Conservation (phyloP, 2,797 vertebrate species). For the Pangasius djambal region DNA sequence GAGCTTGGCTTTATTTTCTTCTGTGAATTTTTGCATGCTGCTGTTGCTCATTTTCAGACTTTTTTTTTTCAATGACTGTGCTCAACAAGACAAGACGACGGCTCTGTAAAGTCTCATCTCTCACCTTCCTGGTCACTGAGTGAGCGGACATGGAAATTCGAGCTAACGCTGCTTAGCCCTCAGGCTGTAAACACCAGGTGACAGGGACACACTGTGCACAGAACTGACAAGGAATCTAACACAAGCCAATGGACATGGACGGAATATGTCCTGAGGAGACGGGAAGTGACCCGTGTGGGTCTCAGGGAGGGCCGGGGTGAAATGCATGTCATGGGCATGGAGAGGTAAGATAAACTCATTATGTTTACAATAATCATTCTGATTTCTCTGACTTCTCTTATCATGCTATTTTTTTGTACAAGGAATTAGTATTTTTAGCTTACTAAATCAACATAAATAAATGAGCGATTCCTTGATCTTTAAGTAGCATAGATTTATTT, state of each 20-base stretch:
- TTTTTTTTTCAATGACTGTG: background rate
- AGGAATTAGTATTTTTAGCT: background rate
- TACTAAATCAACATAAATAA: too few species aligned
- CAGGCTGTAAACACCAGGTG: slow-evolving; percentile 47
- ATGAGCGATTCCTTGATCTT: background rate
- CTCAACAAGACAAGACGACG: background rate
- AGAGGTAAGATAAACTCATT: background rate
- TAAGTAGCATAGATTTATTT: background rate
- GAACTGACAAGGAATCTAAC: slow-evolving; percentile 36
- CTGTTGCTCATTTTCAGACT: background rate
- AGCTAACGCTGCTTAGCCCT: slow-evolving; percentile 39
- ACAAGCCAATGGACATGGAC: slow-evolving; percentile 20
- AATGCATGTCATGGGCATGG: slow-evolving; percentile 16
- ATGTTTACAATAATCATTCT: background rate
- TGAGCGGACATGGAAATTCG: slow-evolving; percentile 26
- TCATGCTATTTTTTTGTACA: background rate
- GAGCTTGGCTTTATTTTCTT: background rate
- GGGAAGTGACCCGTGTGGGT: slow-evolving; percentile 14
- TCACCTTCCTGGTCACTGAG: slow-evolving; percentile 18
- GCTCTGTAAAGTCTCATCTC: slow-evolving; percentile 1
- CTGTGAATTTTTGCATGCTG: background rate
- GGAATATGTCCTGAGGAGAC: slow-evolving; percentile 22
- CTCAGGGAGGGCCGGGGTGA: slow-evolving; percentile 12
- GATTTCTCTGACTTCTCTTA: background rate
- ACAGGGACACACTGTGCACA: slow-evolving; percentile 33